Base-by-base conservation (phyloP, 2,888 invertebrate species). In the Drosophila colorata region DNA sequence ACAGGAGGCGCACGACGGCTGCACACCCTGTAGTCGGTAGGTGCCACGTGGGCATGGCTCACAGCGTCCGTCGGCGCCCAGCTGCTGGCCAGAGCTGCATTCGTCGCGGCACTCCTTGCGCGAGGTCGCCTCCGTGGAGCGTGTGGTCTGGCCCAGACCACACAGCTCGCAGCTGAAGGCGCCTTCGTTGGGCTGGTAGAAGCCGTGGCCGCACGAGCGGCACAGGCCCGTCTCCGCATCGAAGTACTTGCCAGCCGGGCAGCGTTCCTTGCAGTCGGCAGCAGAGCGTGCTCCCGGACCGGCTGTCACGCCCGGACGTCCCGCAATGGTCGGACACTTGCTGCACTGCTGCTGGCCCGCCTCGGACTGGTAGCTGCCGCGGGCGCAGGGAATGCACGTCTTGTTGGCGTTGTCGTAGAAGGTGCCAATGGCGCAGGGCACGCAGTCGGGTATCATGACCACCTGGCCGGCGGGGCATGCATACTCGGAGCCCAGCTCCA, bases 401-500 rank as follows among this genome's bases (percentile, higher is more conserved):
- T 96, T 95, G 66, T 95, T 95, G 4, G 94, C 94, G 43, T 94
- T 94, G 74, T 97, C 95, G 90, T 96, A 97, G 93, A 94, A 98
- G 0, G 97, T 97, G 69, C 98, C 98, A 72, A 98, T 95, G 14
- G 98, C 96, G 91, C 98, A 98, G 23, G 98, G 97, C 58, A 98
- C 98, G 92, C 98, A 98, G 90, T 97, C 96, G 57, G 98, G 97
- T 43, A 97, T 96, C 94, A 97, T 96, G 0, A 98, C 97, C 25
- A 99, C 98, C 93, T 98, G 97, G 56, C 98, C 98, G 80, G 95
- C 94, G 0, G 97, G 97, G 90, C 99, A 99, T 55, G 97, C 97
- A 89, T 98, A 98, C 91, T 98, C 97, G 0, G 98, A 98, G 71
- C 96, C 95, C n/a, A 99, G 93, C 23, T 94, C 93, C 64, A 99